Evolutionary conservation across 2,888 invertebrate species (phyloP).

Genomic region (Gymnocheta viridis): DNA sequence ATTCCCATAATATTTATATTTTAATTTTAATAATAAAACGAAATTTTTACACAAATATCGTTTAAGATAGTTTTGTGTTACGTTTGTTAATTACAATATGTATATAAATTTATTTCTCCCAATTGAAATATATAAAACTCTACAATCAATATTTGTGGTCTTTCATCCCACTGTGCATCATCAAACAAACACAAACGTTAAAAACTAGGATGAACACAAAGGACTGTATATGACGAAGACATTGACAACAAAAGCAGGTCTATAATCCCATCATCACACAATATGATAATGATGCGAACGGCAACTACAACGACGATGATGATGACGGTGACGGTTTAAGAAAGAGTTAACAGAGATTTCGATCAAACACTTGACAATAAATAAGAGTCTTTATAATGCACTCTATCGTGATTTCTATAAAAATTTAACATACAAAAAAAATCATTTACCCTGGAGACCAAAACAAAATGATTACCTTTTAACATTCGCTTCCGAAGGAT

Average conservation of each 20-base stretch:
- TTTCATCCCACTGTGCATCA: neutral
- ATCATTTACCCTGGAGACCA: conserved; percentile 38
- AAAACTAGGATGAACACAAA: conserved; percentile 22
- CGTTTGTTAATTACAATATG: no score
- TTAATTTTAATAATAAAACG: no score
- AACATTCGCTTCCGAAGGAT: conserved; percentile 5
- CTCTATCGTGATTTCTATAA: conserved; percentile 26
- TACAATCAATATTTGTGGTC: neutral
- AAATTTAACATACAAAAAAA: conserved; percentile 3
- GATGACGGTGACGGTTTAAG: neutral
- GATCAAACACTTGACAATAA: conserved; percentile 48
- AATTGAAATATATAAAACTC: neutral
- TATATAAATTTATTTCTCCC: no score
- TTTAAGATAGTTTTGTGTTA: no score
- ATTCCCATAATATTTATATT: no score
- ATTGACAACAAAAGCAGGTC: conserved; percentile 38
- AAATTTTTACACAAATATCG: no score
- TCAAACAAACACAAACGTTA: conserved; percentile 41
- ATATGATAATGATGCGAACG: conserved; percentile 54
- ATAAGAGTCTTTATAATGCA: conserved; percentile 12
- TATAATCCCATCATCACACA: conserved; percentile 54
- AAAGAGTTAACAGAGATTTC: conserved; percentile 47
- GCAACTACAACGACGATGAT: conserved; percentile 1
- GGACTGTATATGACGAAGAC: neutral
- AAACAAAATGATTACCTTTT: conserved; percentile 15